Percentiles rank a stretch among this genome's conserved stretches.
These are phyloP conservation scores for Vanessa tameamea DNA, from an alignment of 1,140 invertebrate species.

Conservation along the genomic window DNA sequence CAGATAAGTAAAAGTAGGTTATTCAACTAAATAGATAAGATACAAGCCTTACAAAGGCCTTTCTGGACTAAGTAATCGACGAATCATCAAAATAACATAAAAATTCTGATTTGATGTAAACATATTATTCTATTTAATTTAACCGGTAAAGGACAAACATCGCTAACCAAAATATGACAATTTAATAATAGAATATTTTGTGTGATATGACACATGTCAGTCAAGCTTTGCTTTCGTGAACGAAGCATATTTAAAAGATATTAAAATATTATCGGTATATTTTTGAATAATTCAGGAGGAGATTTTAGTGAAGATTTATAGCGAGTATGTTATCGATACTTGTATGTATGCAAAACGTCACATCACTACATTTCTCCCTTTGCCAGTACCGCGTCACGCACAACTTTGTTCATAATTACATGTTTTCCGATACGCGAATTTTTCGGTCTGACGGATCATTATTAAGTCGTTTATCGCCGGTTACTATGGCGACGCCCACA, in stretches of 20 bases:
- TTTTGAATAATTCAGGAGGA: too few relatives aligned
- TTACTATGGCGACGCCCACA: constrained; percentile 67
- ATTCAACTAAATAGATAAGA: constrained; percentile 2
- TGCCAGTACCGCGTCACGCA: constrained; percentile 37
- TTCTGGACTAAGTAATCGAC: too few relatives aligned
- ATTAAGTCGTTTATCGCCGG: constrained; percentile 70
- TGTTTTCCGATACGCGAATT: constrained; percentile 71
- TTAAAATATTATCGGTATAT: too few relatives aligned
- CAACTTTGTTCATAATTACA: constrained; percentile 67
- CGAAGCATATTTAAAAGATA: too few relatives aligned
- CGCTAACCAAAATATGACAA: too few relatives aligned
- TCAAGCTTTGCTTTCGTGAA: too few relatives aligned
- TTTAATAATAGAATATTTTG: too few relatives aligned
- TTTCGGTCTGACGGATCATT: constrained; percentile 65
- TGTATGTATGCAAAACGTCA: neutral
- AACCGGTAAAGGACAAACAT: too few relatives aligned
- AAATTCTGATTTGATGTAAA: too few relatives aligned
- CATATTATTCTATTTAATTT: too few relatives aligned
- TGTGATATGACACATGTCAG: too few relatives aligned
- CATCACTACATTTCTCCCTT: constrained; percentile 44
- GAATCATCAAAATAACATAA: too few relatives aligned
- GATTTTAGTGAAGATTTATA: neutral
- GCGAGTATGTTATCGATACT: constrained; percentile 24
- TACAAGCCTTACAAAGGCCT: neutral
- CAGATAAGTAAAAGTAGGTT: constrained; percentile 31